Evolutionary conservation across 1,140 invertebrate genomes (phyloP), one percentile per base, ranked within the genome.

Genomic region (Temnothorax longispinosus): DNA sequence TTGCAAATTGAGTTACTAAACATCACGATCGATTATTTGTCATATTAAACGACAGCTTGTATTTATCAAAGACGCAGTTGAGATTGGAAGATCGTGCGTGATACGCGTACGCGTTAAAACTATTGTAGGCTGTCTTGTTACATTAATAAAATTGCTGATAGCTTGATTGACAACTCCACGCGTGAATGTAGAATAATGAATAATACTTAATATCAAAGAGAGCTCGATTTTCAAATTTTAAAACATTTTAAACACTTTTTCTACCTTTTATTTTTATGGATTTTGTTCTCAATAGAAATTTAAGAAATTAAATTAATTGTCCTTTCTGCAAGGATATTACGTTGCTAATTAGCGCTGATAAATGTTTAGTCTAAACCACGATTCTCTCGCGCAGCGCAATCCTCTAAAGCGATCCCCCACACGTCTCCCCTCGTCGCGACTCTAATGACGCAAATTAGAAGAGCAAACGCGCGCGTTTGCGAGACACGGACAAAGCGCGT

Each of bases 371-470:
- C 35, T 35, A 32, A 38, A 50, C 10, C 44, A 65, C 27, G 32
- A 38, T 27, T 54, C 60, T 54, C 60, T 52, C 38, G 32, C 18
- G 18, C 11, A 8, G 6, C 44, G n/a, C 5, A 21, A 50, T 65
- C 41, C 15, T 62, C 8, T 69, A 56, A 71, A n/a, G 38, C 21
- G n/a, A 69, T 35, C 21, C 44, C 10, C 2, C 47, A 3, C 11
- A 4, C 32, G 27, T 13, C 18, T 52, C 60, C 75, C 65, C 15
- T 47, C 54, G 54, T 78, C 62, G 18, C 27, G n/a, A 32, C 60
- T 52, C 72, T 76, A 81, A 87, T 86, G 32, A 81, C 62, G 72
- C 87, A 77, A 69, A 67, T 78, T 88, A 38, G 41, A 50, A 75
- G 74, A 72, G 47, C n/a, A 80, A 75, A 82, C 32, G 47, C 78